Base-by-base conservation (phyloP, 2,113 vertebrate genomes). In the Gobiocypris rarus region DNA sequence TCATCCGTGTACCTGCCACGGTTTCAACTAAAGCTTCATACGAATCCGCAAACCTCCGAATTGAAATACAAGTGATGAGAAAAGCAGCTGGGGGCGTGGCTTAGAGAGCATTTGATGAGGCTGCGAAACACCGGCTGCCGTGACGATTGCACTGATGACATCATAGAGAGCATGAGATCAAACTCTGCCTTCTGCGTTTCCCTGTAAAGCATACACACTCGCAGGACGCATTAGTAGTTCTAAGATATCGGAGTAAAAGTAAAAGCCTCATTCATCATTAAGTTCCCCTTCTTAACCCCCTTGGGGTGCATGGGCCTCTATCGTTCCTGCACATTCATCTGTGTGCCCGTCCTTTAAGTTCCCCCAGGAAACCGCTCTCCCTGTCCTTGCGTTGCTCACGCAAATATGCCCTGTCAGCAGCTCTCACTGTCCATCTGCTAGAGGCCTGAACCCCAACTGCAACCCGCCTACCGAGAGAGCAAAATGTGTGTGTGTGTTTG, bases 361-460 rank as follows among this genome's bases (percentile, higher is more conserved):
- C 73, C 81, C 45, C 34, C n/a, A 58, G 81, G 85, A 82, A 83
- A 83, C 31, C 45, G 65, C 76, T 74, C 59, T 82, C 54, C 59
- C 84, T n/a, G 77, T 86, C 63, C 80, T 78, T 59, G 75, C 26
- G 41, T 56, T 38, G 15, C 52, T 58, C 50, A 59, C 63, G 19
- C 83, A 70, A 52, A 75, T 56, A 28, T 65, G 63, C 83, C 50
- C 63, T 58, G 75, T 84, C 84, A 86, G 85, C 85, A 83, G 63
- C 70, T 73, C 45, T 56, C 34, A 75, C 79, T 65, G 67, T 56
- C 31, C 58, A 31, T 77, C 73, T 76, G 43, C 71, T 82, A 41
- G 45, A 82, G 63, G 79, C 22, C 79, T 70, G 65, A 56, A 82
- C 80, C 80, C 80, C 65, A 70, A 81, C 28, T 38, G 48, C 63